A percentile compares a stretch with the other conserved stretches of the same genome.
Evolutionary conservation across 2,797 vertebrate species (phyloP).

Genomic region (Mallotus villosus): DNA sequence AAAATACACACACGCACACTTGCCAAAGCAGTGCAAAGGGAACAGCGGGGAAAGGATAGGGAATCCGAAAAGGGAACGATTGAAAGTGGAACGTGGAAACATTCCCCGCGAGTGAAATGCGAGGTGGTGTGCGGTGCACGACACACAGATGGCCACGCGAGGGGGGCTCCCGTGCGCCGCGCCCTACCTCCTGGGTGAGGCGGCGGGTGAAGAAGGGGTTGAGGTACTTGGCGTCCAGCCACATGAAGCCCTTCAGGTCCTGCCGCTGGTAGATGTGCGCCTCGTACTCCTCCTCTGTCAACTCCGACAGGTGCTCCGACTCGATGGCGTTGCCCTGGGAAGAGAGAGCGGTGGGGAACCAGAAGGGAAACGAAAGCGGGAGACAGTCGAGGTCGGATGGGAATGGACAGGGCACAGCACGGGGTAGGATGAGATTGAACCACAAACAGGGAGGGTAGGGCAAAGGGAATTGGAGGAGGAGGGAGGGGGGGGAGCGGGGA

Average conservation of each 20-base stretch:
- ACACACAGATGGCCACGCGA: neutral
- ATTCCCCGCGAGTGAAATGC: no score
- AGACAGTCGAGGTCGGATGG: no score
- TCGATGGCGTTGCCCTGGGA: conserved; percentile 91
- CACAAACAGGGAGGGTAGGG: conserved; percentile 5
- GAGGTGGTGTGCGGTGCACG: no score
- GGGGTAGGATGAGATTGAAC: no score
- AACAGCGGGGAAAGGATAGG: no score
- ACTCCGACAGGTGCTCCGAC: conserved; percentile 92
- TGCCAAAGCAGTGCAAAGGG: no score
- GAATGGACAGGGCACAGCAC: no score
- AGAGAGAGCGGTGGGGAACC: neutral
- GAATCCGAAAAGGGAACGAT: no score
- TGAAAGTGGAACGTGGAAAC: no score
- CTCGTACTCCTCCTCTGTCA: conserved; percentile 97
- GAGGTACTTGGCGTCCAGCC: conserved; percentile 97
- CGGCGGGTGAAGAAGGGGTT: conserved; percentile 98
- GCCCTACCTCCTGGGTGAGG: conserved; percentile 91
- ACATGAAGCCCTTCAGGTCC: conserved; percentile 97
- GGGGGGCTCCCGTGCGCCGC: neutral
- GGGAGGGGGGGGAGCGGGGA: conserved; percentile 3
- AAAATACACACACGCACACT: neutral
- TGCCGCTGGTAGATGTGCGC: conserved; percentile 91
- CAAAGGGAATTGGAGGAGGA: neutral
- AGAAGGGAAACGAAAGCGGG: neutral